Evolutionary conservation across 2,113 vertebrate species (phyloP).

Genomic region (Chionis minor): DNA sequence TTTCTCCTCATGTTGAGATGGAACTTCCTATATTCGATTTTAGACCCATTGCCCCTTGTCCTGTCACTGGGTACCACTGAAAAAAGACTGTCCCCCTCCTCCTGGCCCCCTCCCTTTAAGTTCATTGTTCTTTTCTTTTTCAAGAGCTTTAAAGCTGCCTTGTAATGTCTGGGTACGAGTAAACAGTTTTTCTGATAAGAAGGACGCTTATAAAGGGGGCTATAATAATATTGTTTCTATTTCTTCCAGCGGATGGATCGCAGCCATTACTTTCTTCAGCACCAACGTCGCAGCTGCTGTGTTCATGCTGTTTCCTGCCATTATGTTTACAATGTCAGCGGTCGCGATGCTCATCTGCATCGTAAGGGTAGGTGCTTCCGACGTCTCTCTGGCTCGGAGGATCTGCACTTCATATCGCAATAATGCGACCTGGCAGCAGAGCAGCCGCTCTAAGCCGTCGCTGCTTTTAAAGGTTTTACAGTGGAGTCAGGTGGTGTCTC

Average conservation of each 20-base stretch:
- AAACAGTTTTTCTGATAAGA: not conserved
- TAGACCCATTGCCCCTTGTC: no score
- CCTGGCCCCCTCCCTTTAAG: no score
- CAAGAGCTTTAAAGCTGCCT: not conserved
- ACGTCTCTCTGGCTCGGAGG: not conserved
- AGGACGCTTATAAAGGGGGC: not conserved
- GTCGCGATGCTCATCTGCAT: conserved; percentile 81
- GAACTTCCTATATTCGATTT: no score
- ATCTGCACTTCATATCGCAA: fast-evolving
- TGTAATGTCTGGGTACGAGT: not conserved
- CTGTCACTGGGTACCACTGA: no score
- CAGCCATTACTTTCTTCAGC: conserved; percentile 81
- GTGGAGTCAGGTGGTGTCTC: not conserved
- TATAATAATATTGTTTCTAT: not conserved
- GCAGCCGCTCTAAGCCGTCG: not conserved
- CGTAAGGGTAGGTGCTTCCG: conserved; percentile 79
- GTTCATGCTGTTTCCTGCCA: conserved; percentile 88
- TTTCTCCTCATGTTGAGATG: no score
- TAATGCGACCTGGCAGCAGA: not conserved
- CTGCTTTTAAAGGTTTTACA: not conserved
- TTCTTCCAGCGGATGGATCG: conserved; percentile 87
- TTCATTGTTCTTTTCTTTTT: not conserved
- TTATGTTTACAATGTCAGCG: conserved; percentile 86
- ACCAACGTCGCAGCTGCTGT: conserved; percentile 80
- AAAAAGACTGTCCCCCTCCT: no score